Conservation (phyloP, 1,140 invertebrate genomes). For the Eurosta solidaginis region DNA sequence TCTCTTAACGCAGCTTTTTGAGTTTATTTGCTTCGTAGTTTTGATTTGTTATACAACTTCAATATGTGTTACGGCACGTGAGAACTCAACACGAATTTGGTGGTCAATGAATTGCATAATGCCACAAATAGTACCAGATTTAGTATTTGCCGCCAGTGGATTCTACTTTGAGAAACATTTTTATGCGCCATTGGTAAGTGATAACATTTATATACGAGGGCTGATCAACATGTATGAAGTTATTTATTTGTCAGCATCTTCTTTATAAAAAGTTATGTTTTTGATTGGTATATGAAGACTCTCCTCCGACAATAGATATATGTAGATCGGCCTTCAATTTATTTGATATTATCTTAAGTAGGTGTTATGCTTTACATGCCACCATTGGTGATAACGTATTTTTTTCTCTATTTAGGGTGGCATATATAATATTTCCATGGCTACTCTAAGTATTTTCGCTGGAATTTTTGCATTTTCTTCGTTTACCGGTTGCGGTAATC, state of each 20-base stretch:
- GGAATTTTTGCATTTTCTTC: not conserved
- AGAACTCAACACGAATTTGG: not conserved
- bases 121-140: not conserved
- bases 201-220: not conserved
- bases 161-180: not conserved
- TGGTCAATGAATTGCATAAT: not conserved
- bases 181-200: not conserved
- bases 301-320: too few relatives aligned
- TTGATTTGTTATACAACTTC: not conserved
- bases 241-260: too few relatives aligned
- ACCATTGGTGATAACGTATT: too few relatives aligned
- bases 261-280: too few relatives aligned
- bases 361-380: too few relatives aligned
- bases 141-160: not conserved
- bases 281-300: too few relatives aligned
- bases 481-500: not conserved
- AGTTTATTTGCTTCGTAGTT: not conserved
- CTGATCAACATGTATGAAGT: too few relatives aligned
- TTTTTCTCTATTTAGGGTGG: not conserved
- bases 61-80: not conserved
- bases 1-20: not conserved
- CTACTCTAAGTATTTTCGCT: not conserved
- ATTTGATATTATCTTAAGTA: too few relatives aligned
- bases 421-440: not conserved
- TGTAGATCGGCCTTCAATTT: too few relatives aligned